These are phyloP conservation scores for Malacoctenus gilli DNA, from an alignment of 2,797 vertebrate species.

Conservation along the genomic window DNA sequence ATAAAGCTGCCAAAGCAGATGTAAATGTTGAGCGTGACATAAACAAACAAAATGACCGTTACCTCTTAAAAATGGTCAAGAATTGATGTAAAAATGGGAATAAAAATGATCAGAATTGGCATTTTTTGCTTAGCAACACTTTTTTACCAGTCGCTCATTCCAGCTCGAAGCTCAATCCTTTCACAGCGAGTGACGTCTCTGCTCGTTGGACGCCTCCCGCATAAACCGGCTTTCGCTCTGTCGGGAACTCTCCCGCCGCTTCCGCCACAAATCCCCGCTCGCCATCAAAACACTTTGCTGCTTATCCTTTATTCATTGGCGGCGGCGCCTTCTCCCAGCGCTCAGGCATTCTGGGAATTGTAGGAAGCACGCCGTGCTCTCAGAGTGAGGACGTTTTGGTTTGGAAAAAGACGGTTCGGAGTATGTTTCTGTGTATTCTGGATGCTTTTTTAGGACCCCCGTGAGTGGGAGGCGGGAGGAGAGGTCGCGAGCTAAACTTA, in stretches of 20 bases:
- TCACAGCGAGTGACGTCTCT: too few species aligned
- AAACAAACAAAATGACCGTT: too few species aligned
- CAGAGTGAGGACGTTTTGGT: slow-evolving; percentile 10
- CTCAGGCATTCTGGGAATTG: slow-evolving; percentile 43
- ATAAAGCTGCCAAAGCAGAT: too few species aligned
- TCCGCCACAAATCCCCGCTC: slow-evolving; percentile 12
- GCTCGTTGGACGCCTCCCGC: too few species aligned
- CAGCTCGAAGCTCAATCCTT: too few species aligned
- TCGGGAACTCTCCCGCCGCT: slow-evolving; percentile 23
- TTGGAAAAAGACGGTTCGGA: neutral
- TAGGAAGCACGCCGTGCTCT: slow-evolving; percentile 28
- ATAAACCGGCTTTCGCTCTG: too few species aligned
- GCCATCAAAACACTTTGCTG: slow-evolving; percentile 44
- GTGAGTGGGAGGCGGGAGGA: neutral
- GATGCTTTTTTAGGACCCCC: neutral
- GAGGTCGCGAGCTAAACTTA: slow-evolving; percentile 5
- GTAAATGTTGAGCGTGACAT: too few species aligned
- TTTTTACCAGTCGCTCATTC: too few species aligned
- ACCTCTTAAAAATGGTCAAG: too few species aligned
- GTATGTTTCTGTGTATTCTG: neutral
- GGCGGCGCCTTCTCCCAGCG: slow-evolving; percentile 35
- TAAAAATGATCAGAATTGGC: too few species aligned
- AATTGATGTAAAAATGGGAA: too few species aligned
- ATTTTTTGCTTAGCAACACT: too few species aligned
- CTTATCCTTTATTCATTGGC: slow-evolving; percentile 53